Evolutionary conservation across 2,888 invertebrate genomes (phyloP), one percentile per base, ranked within the genome.

Genomic region (Acanthosepion lycidas): DNA sequence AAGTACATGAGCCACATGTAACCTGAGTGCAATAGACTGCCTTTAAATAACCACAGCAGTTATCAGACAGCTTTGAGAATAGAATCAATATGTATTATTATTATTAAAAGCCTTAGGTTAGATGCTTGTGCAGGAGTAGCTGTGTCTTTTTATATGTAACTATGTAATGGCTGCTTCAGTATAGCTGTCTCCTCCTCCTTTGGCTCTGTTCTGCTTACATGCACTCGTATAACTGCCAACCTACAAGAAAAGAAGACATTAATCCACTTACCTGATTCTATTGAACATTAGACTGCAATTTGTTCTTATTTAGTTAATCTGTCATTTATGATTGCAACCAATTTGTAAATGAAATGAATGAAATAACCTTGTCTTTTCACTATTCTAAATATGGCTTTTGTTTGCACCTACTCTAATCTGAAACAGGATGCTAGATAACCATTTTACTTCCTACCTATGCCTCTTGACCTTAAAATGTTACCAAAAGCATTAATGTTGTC

Each of bases 221-320:
- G 78, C 78, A 78, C 78, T 78, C 9, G 18, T 78, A 78, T 78
- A 78, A 78, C 78, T 78, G n/a, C n/a, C n/a, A n/a, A 33, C n/a
- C n/a, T 15, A 78, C 78, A 78, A 78, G 78, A 64, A 64, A 64
- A 64, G 64, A n/a, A n/a, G n/a, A 33, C n/a, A 78, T 78, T 78
- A 78, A 78, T 78, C 78, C n/a, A 78, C 78, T 78, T 78, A n/a
- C 78, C 78, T 78, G 78, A 78, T 78, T 78, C n/a, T 78, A n/a
- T 78, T 78, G 78, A 78, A 78, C 78, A 78, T n/a, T 78, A 33
- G 5, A 33, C 78, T n/a, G 78, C 78, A 78, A n/a, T 78, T 78
- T 78, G 78, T 78, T 78, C 59, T 59, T 59, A 59, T 33, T 78
- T 78, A 28, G 28, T 78, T 78, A 78, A 78, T 78, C 78, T 78